These are phyloP conservation scores for Porites lutea DNA, from an alignment of 64 coral and sea anemone species.

Conservation along the genomic window DNA sequence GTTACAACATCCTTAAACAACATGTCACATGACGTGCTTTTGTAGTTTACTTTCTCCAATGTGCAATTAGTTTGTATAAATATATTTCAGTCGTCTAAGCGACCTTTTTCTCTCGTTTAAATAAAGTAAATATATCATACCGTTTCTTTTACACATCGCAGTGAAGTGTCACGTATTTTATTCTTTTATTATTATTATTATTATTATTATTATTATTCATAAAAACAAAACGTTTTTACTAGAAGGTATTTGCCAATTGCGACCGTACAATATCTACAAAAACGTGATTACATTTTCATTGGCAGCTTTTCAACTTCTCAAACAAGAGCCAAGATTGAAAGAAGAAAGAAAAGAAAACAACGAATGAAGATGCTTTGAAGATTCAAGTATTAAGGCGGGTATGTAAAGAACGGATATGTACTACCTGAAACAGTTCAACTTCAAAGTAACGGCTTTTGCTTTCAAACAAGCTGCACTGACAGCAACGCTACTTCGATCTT, in stretches of 20 bases:
- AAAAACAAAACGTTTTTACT: background rate
- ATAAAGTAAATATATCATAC: constrained; percentile 38
- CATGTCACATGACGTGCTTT: too few relatives aligned
- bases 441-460: too few relatives aligned
- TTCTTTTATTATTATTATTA: background rate
- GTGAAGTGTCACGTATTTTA: too few relatives aligned
- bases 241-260: background rate
- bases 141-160: background rate
- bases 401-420: too few relatives aligned
- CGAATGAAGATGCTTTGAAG: too few relatives aligned
- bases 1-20: too few relatives aligned
- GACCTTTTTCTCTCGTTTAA: background rate
- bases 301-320: constrained; percentile 15
- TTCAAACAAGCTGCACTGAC: too few relatives aligned
- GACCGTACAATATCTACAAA: background rate
- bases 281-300: background rate
- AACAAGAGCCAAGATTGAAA: background rate
- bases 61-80: background rate
- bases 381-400: too few relatives aligned
- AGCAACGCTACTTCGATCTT: background rate
- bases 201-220: background rate
- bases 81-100: background rate
- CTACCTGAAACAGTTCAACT: too few relatives aligned
- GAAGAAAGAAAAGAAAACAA: background rate
- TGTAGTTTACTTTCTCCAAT: background rate